Percentiles rank a stretch among this genome's conserved stretches.
Evolutionary conservation across 2,888 invertebrate species (phyloP).

Genomic region (Seira ritae): DNA sequence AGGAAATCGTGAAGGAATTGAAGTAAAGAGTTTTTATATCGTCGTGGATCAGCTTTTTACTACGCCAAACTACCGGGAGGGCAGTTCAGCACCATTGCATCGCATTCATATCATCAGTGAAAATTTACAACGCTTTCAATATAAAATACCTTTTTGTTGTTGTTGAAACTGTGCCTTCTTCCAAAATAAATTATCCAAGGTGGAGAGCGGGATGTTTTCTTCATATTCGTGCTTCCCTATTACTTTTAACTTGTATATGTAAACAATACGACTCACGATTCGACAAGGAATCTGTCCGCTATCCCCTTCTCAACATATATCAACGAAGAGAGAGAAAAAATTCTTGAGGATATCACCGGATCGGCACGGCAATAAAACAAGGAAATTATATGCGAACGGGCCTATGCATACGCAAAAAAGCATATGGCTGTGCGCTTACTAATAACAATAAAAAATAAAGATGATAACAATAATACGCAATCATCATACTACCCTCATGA

Average conservation of each 20-base stretch:
- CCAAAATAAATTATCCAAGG: too few relatives aligned
- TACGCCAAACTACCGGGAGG: too few relatives aligned
- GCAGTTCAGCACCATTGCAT: too few relatives aligned
- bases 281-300: not conserved
- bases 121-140: too few relatives aligned
- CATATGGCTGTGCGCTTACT: not conserved
- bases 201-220: too few relatives aligned
- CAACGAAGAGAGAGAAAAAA: not conserved
- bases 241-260: too few relatives aligned
- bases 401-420: not conserved
- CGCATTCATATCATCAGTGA: too few relatives aligned
- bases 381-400: not conserved
- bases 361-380: not conserved
- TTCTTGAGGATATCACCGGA: not conserved
- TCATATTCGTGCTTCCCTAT: too few relatives aligned
- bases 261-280: too few relatives aligned
- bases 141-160: too few relatives aligned
- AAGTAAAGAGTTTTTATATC: not conserved
- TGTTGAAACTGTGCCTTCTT: too few relatives aligned
- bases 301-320: not conserved
- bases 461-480: not conserved
- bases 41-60: too few relatives aligned
- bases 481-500: not conserved
- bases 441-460: not conserved
- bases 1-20: not conserved